These are phyloP conservation scores for Drosophila testacea DNA, from an alignment of 2,888 invertebrate genomes.

Conservation along the genomic window DNA sequence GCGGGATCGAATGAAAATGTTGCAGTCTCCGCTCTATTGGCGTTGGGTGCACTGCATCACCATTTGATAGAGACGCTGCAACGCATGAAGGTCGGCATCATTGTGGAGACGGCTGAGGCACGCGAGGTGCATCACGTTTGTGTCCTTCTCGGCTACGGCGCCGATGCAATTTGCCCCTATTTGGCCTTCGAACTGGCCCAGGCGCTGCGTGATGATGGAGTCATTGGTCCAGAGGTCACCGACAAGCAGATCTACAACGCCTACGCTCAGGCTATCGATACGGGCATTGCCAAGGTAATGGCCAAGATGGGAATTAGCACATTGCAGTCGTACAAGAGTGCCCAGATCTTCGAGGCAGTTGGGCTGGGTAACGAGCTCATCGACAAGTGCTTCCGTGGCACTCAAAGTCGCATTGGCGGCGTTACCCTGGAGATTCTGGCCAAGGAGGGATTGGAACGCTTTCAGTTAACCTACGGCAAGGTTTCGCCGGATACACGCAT, in stretches of 20 bases:
- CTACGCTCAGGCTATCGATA: constrained; percentile 95
- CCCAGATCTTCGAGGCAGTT: constrained; percentile 99
- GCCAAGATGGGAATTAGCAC: constrained; percentile 99
- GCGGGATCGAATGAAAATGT: constrained; percentile 87
- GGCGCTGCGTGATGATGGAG: constrained; percentile 93
- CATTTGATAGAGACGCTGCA: constrained; percentile 96
- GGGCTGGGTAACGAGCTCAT: constrained; percentile 96
- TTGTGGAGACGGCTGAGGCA: constrained; percentile 98
- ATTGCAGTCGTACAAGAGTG: constrained; percentile 98
- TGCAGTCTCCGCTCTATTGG: constrained; percentile 93
- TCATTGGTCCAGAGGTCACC: constrained; percentile 90
- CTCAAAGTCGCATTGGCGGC: constrained; percentile 92
- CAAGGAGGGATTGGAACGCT: constrained; percentile 93
- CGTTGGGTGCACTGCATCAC: constrained; percentile 97
- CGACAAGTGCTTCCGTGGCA: constrained; percentile 95
- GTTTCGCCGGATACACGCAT: constrained; percentile 88
- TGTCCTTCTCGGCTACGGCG: constrained; percentile 97
- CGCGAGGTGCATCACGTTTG: constrained; percentile 98
- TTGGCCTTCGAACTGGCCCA: constrained; percentile 97
- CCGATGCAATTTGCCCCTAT: constrained; percentile 99
- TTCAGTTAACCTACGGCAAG: constrained; percentile 89
- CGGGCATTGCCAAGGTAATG: constrained; percentile 97
- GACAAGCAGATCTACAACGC: constrained; percentile 94
- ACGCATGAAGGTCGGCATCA: constrained; percentile 97
- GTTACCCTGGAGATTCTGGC: constrained; percentile 95